Base-by-base conservation (phyloP, 2,888 invertebrate genomes). In the Agonopterix arenella region DNA sequence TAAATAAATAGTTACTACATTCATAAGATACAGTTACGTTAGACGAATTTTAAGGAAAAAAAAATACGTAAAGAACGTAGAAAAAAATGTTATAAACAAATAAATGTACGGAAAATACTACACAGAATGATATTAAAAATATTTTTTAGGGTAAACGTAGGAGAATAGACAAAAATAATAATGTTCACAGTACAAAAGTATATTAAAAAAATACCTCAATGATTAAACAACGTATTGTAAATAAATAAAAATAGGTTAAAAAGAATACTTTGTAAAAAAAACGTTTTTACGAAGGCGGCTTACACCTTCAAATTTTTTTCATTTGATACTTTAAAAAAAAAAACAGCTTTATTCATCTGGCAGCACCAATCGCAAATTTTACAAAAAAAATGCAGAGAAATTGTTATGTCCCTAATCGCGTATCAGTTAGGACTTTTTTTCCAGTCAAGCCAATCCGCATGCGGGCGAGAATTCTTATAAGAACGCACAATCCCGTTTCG, bases 181-280 rank as follows among this genome's bases (percentile, higher is more conserved):
- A 54, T 53, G 53, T 56, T 57, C 52, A 57, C 68, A 74, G 73
- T 74, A 74, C 73, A 74, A 73, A 66, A 63, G 61, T 57, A 54
- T 62, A 60, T 59, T 62, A 58, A 56, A 68, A 65, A 70, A 64
- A 61, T 88, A 86, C 88, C 86, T 88, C 88, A 88, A 66, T 9
- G 38, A 44, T 64, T 58, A 62, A 67, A 83, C 85, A 84, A 82
- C 76, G 84, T 85, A 85, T 78, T 85, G 80, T 86, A 83, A 72
- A 83, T 83, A 84, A 62, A 56, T 49, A 52, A 51, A 55, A 18
- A 72, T 77, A 72, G 73, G 65, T 65, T 66, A 66, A 69, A 67
- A 68, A 64, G n/a, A 61, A 57, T 59, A 68, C 55, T 50, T 70
- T 74, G 73, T 72, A 70, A 68, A 70, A n/a, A 57, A 62, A 58